Percentiles rank a stretch among this genome's conserved stretches.
Evolutionary conservation across 2,888 invertebrate species (phyloP).

Genomic region (Cantharis nigra): DNA sequence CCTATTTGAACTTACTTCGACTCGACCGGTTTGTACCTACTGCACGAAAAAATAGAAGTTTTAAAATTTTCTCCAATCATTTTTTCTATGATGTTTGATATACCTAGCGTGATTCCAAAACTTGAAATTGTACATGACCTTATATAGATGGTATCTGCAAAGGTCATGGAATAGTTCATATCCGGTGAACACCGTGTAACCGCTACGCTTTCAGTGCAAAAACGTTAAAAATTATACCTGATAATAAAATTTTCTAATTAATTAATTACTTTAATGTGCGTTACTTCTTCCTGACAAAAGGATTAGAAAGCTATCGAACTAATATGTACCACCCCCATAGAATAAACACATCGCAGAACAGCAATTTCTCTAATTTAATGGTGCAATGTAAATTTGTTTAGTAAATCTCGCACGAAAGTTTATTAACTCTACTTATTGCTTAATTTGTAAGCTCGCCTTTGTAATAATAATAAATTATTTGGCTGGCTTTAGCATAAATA

Average conservation of each 20-base stretch:
- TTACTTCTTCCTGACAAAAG: background rate
- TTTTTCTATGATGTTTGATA: background rate
- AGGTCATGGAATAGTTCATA: background rate
- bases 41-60: background rate
- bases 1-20: background rate
- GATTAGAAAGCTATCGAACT: background rate
- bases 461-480: background rate
- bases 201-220: background rate
- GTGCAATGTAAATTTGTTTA: background rate
- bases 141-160: background rate
- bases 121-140: background rate
- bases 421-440: background rate
- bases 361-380: background rate
- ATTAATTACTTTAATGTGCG: background rate
- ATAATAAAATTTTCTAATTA: background rate
- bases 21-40: background rate
- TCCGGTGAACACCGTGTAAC: background rate
- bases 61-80: background rate
- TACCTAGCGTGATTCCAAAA: background rate
- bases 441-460: background rate
- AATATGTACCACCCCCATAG: background rate
- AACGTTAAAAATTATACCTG: background rate
- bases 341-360: background rate
- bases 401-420: background rate
- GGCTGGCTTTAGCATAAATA: background rate